phyloP scores from a whole-genome alignment of 2,113 vertebrate genomes.

The Micronisus gabar region DNA sequence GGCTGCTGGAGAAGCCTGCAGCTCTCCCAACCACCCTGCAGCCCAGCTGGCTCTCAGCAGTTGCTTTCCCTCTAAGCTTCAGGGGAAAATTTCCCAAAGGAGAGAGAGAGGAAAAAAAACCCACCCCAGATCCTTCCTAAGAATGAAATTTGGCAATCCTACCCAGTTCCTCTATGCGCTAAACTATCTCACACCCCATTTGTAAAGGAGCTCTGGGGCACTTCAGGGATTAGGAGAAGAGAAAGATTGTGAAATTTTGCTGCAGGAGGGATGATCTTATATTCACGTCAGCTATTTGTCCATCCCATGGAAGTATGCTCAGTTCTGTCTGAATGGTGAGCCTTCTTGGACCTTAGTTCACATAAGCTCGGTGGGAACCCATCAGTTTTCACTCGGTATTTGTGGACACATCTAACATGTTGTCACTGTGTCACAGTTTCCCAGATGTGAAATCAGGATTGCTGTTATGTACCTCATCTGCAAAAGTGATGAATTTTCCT shows the following conservation, averaged over 20 bases:
- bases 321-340: neutral
- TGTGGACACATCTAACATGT: neutral
- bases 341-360: neutral
- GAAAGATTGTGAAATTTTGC: neutral
- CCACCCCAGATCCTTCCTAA: neutral
- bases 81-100: neutral
- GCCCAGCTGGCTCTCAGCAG: neutral
- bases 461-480: neutral
- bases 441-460: neutral
- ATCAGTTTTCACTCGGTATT: neutral
- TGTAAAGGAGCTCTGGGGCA: neutral
- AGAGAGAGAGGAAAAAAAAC: rapidly evolving
- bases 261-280: neutral
- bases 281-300: neutral
- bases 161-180: neutral
- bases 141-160: neutral
- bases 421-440: neutral
- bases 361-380: neutral
- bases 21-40: neutral
- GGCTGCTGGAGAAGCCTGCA: neutral
- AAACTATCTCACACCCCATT: neutral
- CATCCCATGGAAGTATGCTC: neutral
- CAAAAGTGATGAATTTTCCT: neutral
- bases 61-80: neutral
- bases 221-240: neutral